These are phyloP conservation scores for Hozukius guyotensis DNA, from an alignment of 2,797 vertebrate genomes.

Conservation along the genomic window DNA sequence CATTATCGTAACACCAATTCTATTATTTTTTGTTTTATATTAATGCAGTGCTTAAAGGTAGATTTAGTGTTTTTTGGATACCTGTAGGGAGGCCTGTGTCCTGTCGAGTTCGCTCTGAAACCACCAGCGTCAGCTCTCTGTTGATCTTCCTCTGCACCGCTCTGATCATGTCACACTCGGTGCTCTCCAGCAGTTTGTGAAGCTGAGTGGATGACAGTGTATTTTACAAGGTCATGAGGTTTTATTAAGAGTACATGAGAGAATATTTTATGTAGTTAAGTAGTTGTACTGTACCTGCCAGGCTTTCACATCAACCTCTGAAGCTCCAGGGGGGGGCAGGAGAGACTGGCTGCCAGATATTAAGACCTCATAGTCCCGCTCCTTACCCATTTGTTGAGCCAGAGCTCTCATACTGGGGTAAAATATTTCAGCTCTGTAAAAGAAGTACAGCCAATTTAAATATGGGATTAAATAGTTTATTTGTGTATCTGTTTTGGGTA, in stretches of 20 bases:
- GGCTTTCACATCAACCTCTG: slow-evolving; percentile 80
- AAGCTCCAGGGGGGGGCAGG: slow-evolving; percentile 75
- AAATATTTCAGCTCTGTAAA: slow-evolving; percentile 76
- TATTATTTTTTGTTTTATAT: background rate
- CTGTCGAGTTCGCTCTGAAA: slow-evolving; percentile 79
- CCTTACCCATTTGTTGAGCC: slow-evolving; percentile 66
- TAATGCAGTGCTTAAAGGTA: background rate
- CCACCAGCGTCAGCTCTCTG: slow-evolving; percentile 74
- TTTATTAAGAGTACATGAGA: background rate
- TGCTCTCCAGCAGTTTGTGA: slow-evolving; percentile 84
- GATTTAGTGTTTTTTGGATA: slow-evolving; percentile 28
- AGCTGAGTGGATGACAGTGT: slow-evolving; percentile 65
- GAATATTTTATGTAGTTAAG: accelerated
- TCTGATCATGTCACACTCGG: slow-evolving; percentile 84
- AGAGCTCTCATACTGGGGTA: slow-evolving; percentile 79
- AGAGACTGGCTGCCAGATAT: slow-evolving; percentile 67
- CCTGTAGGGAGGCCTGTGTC: slow-evolving; percentile 77
- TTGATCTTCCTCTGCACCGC: slow-evolving; percentile 79
- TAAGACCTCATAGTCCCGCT: slow-evolving; percentile 75
- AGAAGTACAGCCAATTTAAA: background rate
- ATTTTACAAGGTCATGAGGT: background rate
- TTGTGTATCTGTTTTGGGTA: background rate
- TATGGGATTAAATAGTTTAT: background rate
- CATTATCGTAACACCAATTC: background rate
- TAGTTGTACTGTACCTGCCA: slow-evolving; percentile 73